Evolutionary conservation across 2,113 vertebrate genomes (phyloP).

Genomic region (Hoplias malabaricus): DNA sequence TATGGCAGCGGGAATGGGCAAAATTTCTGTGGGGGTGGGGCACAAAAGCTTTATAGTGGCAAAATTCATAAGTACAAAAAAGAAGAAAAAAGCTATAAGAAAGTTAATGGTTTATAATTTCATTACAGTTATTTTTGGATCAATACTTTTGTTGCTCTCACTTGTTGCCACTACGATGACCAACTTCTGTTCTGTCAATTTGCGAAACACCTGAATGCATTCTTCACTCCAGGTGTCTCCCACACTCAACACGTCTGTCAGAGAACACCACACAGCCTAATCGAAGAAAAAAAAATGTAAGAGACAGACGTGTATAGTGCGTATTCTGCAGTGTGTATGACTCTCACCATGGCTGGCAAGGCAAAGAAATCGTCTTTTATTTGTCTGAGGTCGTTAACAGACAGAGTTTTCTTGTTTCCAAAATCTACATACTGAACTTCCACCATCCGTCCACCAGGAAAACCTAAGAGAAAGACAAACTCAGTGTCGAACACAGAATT

Average conservation of each 20-base stretch:
- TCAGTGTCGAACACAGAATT: conserved; percentile 15
- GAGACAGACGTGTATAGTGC: not conserved
- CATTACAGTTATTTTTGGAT: not conserved
- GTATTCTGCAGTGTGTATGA: not conserved
- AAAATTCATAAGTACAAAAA: no score
- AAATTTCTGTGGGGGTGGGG: conserved; percentile 16
- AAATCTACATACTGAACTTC: conserved; percentile 85
- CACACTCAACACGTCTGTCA: conserved; percentile 78
- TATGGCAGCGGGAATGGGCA: conserved; percentile 40
- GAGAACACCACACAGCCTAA: conserved; percentile 84
- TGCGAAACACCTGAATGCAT: conserved; percentile 79
- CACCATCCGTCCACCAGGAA: conserved; percentile 74
- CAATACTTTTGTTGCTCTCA: conserved; percentile 57
- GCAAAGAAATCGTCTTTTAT: conserved; percentile 85
- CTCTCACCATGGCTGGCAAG: conserved; percentile 82
- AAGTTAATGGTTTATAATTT: no score
- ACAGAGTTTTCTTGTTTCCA: conserved; percentile 75
- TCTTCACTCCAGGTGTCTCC: conserved; percentile 73
- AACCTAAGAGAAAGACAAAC: conserved; percentile 67
- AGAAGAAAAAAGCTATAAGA: no score
- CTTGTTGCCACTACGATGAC: conserved; percentile 77
- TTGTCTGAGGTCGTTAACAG: conserved; percentile 77
- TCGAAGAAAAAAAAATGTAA: conserved; percentile 2
- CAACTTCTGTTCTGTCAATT: conserved; percentile 76
- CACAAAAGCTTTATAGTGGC: no score